phyloP scores from a whole-genome alignment of 2,797 vertebrate genomes.

The Myripristis jacobus region DNA sequence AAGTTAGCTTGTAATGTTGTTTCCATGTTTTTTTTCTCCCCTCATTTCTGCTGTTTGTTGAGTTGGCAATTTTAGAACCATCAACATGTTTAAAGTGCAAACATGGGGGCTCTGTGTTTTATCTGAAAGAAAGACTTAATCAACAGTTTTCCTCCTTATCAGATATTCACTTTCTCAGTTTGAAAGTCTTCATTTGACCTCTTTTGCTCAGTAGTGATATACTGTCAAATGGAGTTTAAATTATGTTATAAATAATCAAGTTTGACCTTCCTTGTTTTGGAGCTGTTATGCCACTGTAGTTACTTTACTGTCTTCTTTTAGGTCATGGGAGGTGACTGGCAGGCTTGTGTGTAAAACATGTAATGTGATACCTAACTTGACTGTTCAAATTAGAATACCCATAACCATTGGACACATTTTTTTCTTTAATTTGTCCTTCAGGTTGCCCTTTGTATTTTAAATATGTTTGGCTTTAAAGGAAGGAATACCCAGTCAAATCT shows the following conservation, averaged over 20 bases:
- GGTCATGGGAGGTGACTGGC: neutral
- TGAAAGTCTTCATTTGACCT: neutral
- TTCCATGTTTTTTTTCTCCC: neutral
- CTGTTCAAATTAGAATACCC: neutral
- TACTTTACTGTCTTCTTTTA: neutral
- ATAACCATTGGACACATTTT: no score
- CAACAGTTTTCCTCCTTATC: slow-evolving; percentile 27
- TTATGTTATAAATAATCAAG: no score
- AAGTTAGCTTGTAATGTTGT: neutral
- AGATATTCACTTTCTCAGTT: neutral
- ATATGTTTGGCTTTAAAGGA: slow-evolving; percentile 71
- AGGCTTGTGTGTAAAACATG: neutral
- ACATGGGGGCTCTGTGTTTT: slow-evolving; percentile 51
- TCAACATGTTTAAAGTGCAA: slow-evolving; percentile 71
- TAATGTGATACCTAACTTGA: neutral
- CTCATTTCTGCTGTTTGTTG: slow-evolving; percentile 6
- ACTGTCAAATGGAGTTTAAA: no score
- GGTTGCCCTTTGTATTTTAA: slow-evolving; percentile 14
- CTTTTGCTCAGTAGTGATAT: neutral
- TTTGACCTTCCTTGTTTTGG: no score
- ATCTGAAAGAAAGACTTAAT: slow-evolving; percentile 25
- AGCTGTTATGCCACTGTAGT: neutral
- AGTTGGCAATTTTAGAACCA: slow-evolving; percentile 15
- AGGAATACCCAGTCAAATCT: slow-evolving; percentile 77
- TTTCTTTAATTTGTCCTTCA: slow-evolving; percentile 32